A percentile compares a stretch with the other conserved stretches of the same genome.
These are phyloP conservation scores for Tuta absoluta DNA, from an alignment of 2,888 invertebrate species.

Conservation along the genomic window DNA sequence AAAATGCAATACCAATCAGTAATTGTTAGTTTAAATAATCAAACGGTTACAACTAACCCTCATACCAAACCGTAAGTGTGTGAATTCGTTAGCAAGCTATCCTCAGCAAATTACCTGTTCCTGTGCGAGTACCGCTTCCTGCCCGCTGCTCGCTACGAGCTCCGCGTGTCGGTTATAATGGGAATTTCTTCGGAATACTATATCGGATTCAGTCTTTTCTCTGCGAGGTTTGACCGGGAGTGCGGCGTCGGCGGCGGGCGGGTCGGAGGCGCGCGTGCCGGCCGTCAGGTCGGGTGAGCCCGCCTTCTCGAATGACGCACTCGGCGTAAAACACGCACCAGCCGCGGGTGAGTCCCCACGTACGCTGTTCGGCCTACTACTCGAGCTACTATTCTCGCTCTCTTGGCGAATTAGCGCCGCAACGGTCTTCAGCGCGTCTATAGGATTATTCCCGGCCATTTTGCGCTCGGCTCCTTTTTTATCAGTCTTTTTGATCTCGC, in stretches of 20 bases:
- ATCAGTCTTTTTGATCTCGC: constrained; percentile 61
- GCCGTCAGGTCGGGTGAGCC: constrained; percentile 69
- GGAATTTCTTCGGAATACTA: constrained; percentile 85
- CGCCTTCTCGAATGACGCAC: constrained; percentile 63
- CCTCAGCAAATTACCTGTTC: constrained; percentile 78
- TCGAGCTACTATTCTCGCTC: constrained; percentile 59
- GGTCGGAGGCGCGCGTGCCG: constrained; percentile 50
- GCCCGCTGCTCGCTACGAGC: constrained; percentile 68
- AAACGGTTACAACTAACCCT: constrained; percentile 67
- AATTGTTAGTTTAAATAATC: constrained; percentile 52
- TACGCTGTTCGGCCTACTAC: constrained; percentile 65
- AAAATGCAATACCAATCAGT: constrained; percentile 53
- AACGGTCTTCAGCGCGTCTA: constrained; percentile 70
- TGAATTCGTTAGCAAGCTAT: constrained; percentile 69
- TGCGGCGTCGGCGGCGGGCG: constrained; percentile 52
- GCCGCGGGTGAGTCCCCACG: constrained; percentile 70
- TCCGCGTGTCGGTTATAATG: constrained; percentile 73
- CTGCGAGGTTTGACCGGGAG: constrained; percentile 85
- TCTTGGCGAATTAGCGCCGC: constrained; percentile 71
- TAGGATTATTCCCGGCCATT: constrained; percentile 59
- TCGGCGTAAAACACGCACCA: constrained; percentile 61
- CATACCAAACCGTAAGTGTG: constrained; percentile 71
- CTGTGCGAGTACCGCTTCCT: constrained; percentile 80
- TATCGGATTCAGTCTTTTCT: constrained; percentile 94
- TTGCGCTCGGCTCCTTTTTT: constrained; percentile 57